Evolutionary conservation across 2,113 vertebrate genomes (phyloP), one percentile per base, ranked within the genome.

Genomic region (Coryphaenoides rupestris): DNA sequence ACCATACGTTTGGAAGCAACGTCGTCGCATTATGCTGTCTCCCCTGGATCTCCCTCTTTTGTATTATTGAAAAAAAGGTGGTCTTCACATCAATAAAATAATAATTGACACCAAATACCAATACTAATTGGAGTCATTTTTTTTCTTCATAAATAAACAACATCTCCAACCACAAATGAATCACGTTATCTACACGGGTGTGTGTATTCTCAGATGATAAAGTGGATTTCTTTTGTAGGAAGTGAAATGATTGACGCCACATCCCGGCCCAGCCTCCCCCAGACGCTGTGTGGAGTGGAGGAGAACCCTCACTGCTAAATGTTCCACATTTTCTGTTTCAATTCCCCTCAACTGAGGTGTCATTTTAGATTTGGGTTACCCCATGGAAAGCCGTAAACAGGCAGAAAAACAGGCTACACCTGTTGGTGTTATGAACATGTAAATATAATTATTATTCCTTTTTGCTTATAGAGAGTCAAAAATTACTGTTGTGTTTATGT

Each of bases 261-360:
- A 71, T 61, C 26, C 57, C 47, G 19, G 55, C 70, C 45, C 70
- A 1, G 0, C 28, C 9, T 9, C 1, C 70, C 58, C 55, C 33
- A 22, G 65, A 56, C 33, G 61, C 68, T 33, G 21, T 65, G 63
- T 62, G 66, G 71, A 76, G 73, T 75, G 76, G 52, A 62, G 69
- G 65, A 66, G 72, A 82, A 78, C 73, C 72, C 78, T 83, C 69
- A 50, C 78, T 67, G 80, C 60, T 80, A 72, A 83, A 77, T 66
- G 72, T 80, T 76, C 65, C 63, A 77, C 70, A 70, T 79, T 82
- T 86, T 78, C 62, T 60, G 62, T 79, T 76, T 77, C 65, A 78
- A 60, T 81, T 76, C 74, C 73, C 70, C 73, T 80, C 75, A 74
- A 73, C 60, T 55, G 64, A 73, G 76, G 65, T 56, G 40, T 77